Conservation (phyloP, 2,113 vertebrate species). For the Pogona vitticeps region DNA sequence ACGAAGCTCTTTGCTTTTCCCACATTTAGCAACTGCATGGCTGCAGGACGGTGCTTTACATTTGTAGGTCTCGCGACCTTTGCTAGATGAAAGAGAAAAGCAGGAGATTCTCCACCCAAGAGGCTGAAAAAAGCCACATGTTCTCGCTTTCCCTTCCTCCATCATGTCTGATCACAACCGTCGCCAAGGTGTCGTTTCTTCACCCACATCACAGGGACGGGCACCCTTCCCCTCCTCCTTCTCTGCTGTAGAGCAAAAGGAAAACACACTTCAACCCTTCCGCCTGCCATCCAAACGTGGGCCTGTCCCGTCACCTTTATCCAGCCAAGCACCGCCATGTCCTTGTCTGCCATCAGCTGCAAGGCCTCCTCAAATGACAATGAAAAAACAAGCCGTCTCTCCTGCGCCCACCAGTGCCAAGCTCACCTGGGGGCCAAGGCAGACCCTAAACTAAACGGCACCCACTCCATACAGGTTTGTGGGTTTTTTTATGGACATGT, state of each 20-base stretch:
- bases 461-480: too few relatives aligned
- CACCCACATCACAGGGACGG: too few relatives aligned
- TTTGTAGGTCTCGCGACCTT: neutral
- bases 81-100: neutral
- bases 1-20: too few relatives aligned
- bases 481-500: neutral
- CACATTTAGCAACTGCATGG: neutral
- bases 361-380: neutral
- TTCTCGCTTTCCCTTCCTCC: neutral
- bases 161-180: too few relatives aligned
- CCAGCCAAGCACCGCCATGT: too few relatives aligned
- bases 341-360: neutral
- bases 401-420: neutral
- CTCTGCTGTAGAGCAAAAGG: too few relatives aligned
- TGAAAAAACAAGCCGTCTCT: neutral
- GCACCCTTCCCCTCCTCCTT: neutral
- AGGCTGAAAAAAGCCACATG: too few relatives aligned
- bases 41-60: neutral
- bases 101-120: too few relatives aligned
- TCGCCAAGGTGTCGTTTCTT: neutral
- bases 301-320: neutral
- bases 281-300: too few relatives aligned
- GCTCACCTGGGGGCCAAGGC: too few relatives aligned
- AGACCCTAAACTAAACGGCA: neutral
- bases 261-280: too few relatives aligned